Evolutionary conservation across 2,888 invertebrate species (phyloP).

Genomic region (Mactromeris polynyma): DNA sequence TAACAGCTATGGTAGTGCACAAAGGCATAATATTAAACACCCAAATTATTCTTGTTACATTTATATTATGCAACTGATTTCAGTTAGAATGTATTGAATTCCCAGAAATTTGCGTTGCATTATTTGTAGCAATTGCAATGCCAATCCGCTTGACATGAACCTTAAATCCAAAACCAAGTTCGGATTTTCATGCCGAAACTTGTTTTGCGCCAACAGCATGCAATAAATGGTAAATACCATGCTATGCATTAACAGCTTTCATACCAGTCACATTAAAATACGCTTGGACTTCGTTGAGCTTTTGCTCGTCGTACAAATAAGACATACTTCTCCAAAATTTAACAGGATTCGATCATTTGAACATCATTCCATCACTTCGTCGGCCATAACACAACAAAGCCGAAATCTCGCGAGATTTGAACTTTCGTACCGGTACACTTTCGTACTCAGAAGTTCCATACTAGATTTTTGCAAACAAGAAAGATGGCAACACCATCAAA

Average conservation of each 20-base stretch:
- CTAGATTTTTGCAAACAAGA: constrained; percentile 11
- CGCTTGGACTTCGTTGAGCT: constrained; percentile 50
- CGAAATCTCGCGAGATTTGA: constrained; percentile 6
- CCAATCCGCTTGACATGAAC: too few species aligned
- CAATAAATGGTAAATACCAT: not conserved
- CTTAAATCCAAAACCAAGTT: not conserved
- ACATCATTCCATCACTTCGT: not conserved
- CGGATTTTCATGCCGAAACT: constrained; percentile 27
- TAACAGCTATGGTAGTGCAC: too few species aligned
- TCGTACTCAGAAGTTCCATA: too few species aligned
- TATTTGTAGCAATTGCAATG: too few species aligned
- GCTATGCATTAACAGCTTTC: not conserved
- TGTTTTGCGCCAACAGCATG: not conserved
- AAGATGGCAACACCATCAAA: constrained; percentile 63
- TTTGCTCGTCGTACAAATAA: constrained; percentile 46
- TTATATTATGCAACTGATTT: too few species aligned
- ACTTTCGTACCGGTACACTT: too few species aligned
- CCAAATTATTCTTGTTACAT: too few species aligned
- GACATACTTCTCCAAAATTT: constrained; percentile 45
- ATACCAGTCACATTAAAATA: constrained; percentile 66
- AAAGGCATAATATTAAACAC: too few species aligned
- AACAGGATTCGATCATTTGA: not conserved
- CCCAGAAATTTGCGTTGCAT: too few species aligned
- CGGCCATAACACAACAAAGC: constrained; percentile 54
- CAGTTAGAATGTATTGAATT: too few species aligned